Percentiles rank a stretch among this genome's conserved stretches.
Evolutionary conservation across 2,797 vertebrate species (phyloP).

Genomic region (Sebastes hubbsi): DNA sequence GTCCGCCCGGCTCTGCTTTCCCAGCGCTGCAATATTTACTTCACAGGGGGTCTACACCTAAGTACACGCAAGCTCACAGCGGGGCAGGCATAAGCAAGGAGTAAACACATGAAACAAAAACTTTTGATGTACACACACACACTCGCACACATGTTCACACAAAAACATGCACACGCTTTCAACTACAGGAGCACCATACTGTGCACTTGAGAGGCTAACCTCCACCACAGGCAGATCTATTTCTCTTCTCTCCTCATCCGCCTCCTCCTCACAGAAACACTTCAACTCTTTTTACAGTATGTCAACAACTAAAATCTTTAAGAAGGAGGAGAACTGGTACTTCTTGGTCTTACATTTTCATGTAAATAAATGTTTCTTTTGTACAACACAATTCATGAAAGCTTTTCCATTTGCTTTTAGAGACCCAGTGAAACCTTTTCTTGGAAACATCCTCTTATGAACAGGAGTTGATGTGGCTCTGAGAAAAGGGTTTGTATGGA

Average conservation of each 20-base stretch:
- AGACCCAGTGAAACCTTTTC: background rate
- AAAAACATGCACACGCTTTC: conserved; percentile 54
- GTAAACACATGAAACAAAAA: conserved; percentile 62
- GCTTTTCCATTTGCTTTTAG: conserved; percentile 1
- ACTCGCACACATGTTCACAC: conserved; percentile 48
- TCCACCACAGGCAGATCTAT: conserved; percentile 56
- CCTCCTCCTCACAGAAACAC: conserved; percentile 36
- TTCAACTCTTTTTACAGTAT: conserved; percentile 20
- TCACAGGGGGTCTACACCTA: conserved; percentile 63
- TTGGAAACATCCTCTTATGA: conserved; percentile 9
- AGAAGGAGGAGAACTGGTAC: background rate
- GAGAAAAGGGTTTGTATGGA: conserved; percentile 9
- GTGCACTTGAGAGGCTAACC: conserved; percentile 57
- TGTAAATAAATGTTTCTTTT: conserved; percentile 17
- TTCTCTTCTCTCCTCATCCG: conserved; percentile 42
- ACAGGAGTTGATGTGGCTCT: background rate
- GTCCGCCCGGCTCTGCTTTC: conserved; percentile 44
- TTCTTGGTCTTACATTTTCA: background rate
- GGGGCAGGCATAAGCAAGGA: conserved; percentile 40
- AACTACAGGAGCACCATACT: conserved; percentile 55
- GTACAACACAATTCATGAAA: background rate
- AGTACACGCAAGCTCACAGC: conserved; percentile 63
- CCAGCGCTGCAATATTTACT: conserved; percentile 61
- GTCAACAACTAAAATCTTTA: conserved; percentile 49
- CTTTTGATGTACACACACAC: conserved; percentile 60